Evolutionary conservation across 1,140 invertebrate genomes (phyloP).

Genomic region (Drosophila ironensis): DNA sequence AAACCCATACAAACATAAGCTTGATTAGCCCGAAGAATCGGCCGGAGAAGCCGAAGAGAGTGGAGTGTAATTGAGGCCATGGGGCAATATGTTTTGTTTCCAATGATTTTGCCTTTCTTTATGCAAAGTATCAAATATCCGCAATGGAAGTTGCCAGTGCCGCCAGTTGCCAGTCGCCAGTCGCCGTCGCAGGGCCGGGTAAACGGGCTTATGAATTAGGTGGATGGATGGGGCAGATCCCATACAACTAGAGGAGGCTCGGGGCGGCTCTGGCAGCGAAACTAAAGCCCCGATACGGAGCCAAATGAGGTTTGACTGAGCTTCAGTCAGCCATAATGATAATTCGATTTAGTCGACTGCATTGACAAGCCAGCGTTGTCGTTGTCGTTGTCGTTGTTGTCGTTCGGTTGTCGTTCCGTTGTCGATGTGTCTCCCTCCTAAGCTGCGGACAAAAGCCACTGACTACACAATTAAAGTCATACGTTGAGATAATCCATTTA

Average conservation of each 20-base stretch:
- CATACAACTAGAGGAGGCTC: constrained; percentile 1
- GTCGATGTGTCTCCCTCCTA: constrained; percentile 28
- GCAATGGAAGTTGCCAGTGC: constrained; percentile 60
- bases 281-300: constrained; percentile 45
- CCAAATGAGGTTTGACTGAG: constrained; percentile 80
- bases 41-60: constrained; percentile 28
- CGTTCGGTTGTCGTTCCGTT: constrained; percentile 7
- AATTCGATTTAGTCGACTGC: constrained; percentile 80
- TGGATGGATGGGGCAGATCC: constrained; percentile 30
- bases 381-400: constrained; percentile 9
- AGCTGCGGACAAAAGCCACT: constrained; percentile 56
- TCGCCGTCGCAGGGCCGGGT: not conserved
- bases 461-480: constrained; percentile 75
- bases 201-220: constrained; percentile 34
- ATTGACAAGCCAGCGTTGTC: constrained; percentile 63
- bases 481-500: constrained; percentile 70
- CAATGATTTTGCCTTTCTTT: constrained; percentile 80
- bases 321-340: constrained; percentile 81
- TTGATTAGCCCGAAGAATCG: constrained; percentile 51
- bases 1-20: constrained; percentile 28
- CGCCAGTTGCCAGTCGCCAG: not conserved
- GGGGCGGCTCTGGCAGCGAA: constrained; percentile 4
- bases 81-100: constrained; percentile 78
- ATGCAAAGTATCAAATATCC: constrained; percentile 76
- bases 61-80: constrained; percentile 78